Evolutionary conservation across 2,888 invertebrate species (phyloP).

Genomic region (Mayetiola destructor): DNA sequence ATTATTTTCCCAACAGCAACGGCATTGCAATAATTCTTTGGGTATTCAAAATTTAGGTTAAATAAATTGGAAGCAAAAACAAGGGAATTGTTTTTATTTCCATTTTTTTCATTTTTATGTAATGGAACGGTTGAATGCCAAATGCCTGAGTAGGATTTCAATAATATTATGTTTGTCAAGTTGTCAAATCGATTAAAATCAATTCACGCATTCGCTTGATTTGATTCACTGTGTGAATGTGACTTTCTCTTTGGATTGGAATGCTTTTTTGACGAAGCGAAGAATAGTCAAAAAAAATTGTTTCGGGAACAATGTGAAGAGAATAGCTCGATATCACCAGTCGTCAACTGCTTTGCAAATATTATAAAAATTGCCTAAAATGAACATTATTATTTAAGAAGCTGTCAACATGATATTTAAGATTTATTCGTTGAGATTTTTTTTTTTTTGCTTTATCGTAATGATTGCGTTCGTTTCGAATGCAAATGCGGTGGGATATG

Average conservation of each 20-base stretch:
- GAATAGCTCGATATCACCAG: not conserved
- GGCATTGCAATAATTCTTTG: too few relatives aligned
- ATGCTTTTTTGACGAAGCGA: conserved; percentile 2
- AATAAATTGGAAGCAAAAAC: conserved; percentile 3
- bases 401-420: conserved; percentile 10
- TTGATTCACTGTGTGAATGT: too few relatives aligned
- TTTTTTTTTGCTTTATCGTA: too few relatives aligned
- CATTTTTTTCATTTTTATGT: not conserved
- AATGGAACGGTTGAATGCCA: too few relatives aligned
- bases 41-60: too few relatives aligned
- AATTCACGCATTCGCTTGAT: not conserved
- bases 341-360: not conserved
- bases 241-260: too few relatives aligned
- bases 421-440: not conserved
- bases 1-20: too few relatives aligned
- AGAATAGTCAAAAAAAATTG: not conserved
- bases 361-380: conserved; percentile 1
- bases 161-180: not conserved
- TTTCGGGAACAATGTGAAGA: not conserved
- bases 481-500: too few relatives aligned
- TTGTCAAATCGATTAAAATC: conserved; percentile 9
- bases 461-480: too few relatives aligned
- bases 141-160: not conserved
- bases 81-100: not conserved
- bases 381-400: conserved; percentile 12